Conservation (phyloP, 2,888 invertebrate species). For the Harpalus rubripes region DNA sequence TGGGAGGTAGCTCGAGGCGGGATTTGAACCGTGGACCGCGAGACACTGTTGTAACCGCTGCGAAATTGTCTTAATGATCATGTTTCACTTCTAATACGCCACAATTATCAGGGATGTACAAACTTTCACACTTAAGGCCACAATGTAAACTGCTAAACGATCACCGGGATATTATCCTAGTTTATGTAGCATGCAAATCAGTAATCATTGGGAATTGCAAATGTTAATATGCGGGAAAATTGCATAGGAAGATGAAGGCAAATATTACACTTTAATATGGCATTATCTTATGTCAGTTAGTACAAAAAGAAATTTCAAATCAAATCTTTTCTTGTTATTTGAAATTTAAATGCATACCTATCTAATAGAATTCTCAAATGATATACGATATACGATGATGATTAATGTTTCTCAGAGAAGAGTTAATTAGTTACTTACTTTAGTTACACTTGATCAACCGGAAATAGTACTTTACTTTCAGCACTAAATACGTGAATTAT, state of each 20-base stretch:
- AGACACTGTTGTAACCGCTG: constrained; percentile 35
- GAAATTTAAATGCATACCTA: too few relatives aligned
- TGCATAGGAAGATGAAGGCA: background rate
- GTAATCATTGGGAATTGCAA: constrained; percentile 1
- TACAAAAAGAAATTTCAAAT: too few relatives aligned
- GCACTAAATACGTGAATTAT: too few relatives aligned
- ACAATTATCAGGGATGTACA: constrained; percentile 51
- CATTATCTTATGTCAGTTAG: too few relatives aligned
- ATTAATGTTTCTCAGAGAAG: too few relatives aligned
- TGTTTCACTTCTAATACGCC: constrained; percentile 30
- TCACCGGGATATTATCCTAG: constrained; percentile 11
- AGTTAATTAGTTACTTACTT: too few relatives aligned
- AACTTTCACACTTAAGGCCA: constrained; percentile 51
- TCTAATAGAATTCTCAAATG: too few relatives aligned
- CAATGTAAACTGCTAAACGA: constrained; percentile 23
- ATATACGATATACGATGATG: too few relatives aligned
- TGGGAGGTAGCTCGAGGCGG: constrained; percentile 47
- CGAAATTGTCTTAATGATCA: constrained; percentile 46
- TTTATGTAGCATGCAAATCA: constrained; percentile 30
- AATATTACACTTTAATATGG: background rate
- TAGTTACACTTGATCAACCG: too few relatives aligned
- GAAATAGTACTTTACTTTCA: too few relatives aligned
- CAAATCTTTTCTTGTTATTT: too few relatives aligned
- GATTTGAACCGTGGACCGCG: constrained; percentile 36
- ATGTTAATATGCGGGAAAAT: constrained; percentile 9